A percentile compares a stretch with the other conserved stretches of the same genome.
phyloP scores from a whole-genome alignment of 1,140 invertebrate genomes.

The Carcinoscorpius rotundicauda region DNA sequence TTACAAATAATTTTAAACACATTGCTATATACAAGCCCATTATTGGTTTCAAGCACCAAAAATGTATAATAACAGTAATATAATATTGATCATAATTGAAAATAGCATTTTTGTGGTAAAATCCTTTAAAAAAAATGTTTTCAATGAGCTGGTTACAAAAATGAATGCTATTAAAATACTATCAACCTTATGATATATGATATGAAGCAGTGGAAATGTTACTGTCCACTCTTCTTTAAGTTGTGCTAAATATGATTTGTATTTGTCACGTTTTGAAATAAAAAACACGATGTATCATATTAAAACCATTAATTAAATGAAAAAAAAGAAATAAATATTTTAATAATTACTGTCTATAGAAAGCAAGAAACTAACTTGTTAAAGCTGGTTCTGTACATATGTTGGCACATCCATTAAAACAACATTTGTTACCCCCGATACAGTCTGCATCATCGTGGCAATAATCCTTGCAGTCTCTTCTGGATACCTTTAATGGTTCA shows the following conservation, averaged over 20 bases:
- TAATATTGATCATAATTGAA: no score
- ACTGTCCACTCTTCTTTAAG: conserved; percentile 2
- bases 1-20: no score
- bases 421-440: conserved; percentile 61
- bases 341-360: not conserved
- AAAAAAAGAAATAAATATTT: not conserved
- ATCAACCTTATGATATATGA: no score
- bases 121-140: no score
- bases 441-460: conserved; percentile 73
- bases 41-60: no score
- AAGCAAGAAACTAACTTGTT: conserved; percentile 5
- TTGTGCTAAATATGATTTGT: no score
- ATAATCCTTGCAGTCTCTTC: conserved; percentile 46
- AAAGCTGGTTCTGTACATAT: conserved; percentile 49
- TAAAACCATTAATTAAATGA: not conserved
- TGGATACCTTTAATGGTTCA: conserved; percentile 43
- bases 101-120: no score
- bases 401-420: conserved; percentile 56
- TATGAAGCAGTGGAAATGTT: not conserved
- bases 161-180: no score
- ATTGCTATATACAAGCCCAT: no score
- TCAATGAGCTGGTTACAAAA: no score
- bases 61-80: no score
- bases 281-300: no score
- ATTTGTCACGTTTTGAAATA: not conserved